A percentile compares a stretch with the other conserved stretches of the same genome.
Evolutionary conservation across 2,888 invertebrate genomes (phyloP).

Genomic region (Drosophila parthenogenetica): DNA sequence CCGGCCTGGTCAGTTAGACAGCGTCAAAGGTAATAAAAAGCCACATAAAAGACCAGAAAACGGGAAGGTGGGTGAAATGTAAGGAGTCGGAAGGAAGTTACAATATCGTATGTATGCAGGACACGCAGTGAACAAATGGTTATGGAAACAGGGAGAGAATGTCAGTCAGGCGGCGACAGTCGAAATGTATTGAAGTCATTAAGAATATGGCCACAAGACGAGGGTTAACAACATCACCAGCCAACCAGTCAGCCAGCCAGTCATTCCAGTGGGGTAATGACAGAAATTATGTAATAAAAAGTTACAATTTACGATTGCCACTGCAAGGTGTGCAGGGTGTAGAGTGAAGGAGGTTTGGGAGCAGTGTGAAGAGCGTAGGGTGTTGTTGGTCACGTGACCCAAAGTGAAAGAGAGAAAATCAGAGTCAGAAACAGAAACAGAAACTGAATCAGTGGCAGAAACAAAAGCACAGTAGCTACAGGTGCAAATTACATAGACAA

Average conservation of each 20-base stretch:
- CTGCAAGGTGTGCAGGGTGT: slow-evolving; percentile 15
- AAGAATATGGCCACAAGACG: slow-evolving; percentile 73
- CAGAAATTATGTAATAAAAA: slow-evolving; percentile 84
- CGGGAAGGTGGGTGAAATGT: not conserved
- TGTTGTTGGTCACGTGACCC: slow-evolving; percentile 65
- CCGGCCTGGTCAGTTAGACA: slow-evolving; percentile 46
- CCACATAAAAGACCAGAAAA: slow-evolving; percentile 53
- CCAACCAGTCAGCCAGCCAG: slow-evolving; percentile 41
- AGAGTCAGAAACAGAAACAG: not conserved
- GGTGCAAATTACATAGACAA: slow-evolving; percentile 40
- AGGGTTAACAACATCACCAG: slow-evolving; percentile 59
- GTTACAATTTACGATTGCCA: slow-evolving; percentile 82
- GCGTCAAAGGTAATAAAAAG: slow-evolving; percentile 56
- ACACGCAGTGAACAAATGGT: slow-evolving; percentile 67
- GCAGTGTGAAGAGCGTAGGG: not conserved
- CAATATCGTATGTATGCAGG: slow-evolving; percentile 65
- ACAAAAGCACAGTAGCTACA: slow-evolving; percentile 51
- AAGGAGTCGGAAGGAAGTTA: not conserved
- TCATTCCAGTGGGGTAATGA: slow-evolving; percentile 74
- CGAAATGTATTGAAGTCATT: slow-evolving; percentile 80
- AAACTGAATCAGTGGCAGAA: slow-evolving; percentile 5
- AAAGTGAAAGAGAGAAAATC: slow-evolving; percentile 29
- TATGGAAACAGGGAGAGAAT: slow-evolving; percentile 42
- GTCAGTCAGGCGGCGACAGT: slow-evolving; percentile 71
- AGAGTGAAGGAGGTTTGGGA: not conserved